Conservation (phyloP, 2,113 vertebrate species). For the Lophura nycthemera region DNA sequence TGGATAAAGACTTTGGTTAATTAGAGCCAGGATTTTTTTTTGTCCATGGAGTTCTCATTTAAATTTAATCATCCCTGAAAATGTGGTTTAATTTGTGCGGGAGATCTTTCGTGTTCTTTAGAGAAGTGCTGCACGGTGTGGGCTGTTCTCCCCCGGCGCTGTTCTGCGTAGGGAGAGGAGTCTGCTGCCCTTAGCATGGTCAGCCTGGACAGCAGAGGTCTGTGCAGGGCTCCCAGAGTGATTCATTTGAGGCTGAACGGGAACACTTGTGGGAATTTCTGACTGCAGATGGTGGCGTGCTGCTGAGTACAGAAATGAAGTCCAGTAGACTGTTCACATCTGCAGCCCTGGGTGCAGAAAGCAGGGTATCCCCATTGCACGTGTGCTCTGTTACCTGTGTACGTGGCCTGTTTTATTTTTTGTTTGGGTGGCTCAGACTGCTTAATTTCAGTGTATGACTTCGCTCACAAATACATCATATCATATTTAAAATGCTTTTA, state of each 20-base stretch:
- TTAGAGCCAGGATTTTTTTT: neutral
- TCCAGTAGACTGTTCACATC: neutral
- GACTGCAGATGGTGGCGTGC: neutral
- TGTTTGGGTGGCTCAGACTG: neutral
- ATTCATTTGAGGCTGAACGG: neutral
- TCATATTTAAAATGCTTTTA: neutral
- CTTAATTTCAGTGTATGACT: neutral
- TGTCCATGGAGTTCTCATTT: conserved; percentile 3
- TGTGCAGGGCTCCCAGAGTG: neutral
- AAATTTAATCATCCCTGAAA: conserved; percentile 33
- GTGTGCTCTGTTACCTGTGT: neutral
- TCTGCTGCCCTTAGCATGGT: neutral
- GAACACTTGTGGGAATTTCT: neutral
- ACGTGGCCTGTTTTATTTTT: neutral
- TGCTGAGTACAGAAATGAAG: neutral
- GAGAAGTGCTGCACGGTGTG: neutral
- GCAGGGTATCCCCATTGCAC: neutral
- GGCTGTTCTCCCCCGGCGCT: neutral
- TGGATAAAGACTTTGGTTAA: conserved; percentile 27
- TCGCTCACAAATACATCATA: neutral
- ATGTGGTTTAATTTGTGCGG: conserved; percentile 18
- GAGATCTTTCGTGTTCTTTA: neutral
- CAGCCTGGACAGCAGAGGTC: neutral
- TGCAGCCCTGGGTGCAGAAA: neutral
- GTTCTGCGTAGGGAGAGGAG: neutral